Evolutionary conservation across 2,113 vertebrate species (phyloP).

Genomic region (Charina bottae): DNA sequence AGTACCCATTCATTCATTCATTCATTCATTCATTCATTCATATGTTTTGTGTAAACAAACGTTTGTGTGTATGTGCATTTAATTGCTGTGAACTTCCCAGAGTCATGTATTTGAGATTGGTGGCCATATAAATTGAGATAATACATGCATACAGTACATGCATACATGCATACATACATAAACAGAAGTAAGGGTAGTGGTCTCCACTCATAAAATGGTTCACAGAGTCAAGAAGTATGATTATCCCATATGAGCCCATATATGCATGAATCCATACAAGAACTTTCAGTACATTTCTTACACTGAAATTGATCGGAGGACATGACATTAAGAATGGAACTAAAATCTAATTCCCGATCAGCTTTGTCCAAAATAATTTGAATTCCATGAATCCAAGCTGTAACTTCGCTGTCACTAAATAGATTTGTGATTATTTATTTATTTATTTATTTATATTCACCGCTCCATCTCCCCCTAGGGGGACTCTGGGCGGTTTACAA

Average conservation of each 20-base stretch:
- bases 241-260: neutral
- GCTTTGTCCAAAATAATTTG: neutral
- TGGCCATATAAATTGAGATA: no score
- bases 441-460: no score
- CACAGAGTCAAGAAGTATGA: neutral
- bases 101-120: no score
- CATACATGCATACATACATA: neutral
- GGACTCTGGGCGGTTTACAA: no score
- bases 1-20: neutral
- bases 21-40: no score
- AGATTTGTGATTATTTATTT: neutral
- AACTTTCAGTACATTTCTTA: neutral
- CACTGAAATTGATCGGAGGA: neutral
- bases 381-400: neutral
- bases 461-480: no score
- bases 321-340: neutral
- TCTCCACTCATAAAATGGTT: neutral
- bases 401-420: neutral
- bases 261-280: neutral
- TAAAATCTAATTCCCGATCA: neutral
- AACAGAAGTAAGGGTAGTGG: neutral
- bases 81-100: no score
- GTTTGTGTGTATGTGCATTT: no score
- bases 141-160: neutral
- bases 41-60: no score